Conservation (phyloP, 2,888 invertebrate genomes). For the Eilema caniola region DNA sequence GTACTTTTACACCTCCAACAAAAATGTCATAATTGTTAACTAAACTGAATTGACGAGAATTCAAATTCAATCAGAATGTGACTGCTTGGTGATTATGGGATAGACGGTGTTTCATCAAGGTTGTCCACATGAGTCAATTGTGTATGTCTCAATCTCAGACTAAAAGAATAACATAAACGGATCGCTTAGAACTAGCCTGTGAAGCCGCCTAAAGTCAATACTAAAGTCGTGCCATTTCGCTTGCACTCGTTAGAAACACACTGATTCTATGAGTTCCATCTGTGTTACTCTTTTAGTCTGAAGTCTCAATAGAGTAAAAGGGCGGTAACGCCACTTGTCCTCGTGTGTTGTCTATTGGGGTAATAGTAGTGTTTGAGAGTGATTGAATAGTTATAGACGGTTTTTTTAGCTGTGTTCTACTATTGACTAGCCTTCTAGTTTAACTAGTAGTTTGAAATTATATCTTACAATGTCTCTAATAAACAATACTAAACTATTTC, state of each 20-base stretch:
- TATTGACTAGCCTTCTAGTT: constrained; percentile 6
- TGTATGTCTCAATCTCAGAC: background rate
- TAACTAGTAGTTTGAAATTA: constrained; percentile 23
- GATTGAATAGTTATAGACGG: constrained; percentile 27
- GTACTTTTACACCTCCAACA: too few relatives aligned
- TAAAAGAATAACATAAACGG: too few relatives aligned
- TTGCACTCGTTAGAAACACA: too few relatives aligned
- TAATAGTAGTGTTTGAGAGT: constrained; percentile 25
- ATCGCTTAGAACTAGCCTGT: too few relatives aligned
- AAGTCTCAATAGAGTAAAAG: background rate
- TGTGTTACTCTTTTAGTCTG: too few relatives aligned
- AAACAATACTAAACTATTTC: constrained; percentile 2
- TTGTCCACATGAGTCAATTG: background rate
- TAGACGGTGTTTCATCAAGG: background rate
- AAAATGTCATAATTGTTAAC: background rate
- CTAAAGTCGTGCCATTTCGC: too few relatives aligned
- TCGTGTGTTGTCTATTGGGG: constrained; percentile 7
- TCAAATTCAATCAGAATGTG: constrained; percentile 1
- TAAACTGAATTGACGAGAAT: constrained; percentile 27
- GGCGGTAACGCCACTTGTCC: background rate
- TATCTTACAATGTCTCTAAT: background rate
- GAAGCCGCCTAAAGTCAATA: too few relatives aligned
- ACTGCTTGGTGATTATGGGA: background rate
- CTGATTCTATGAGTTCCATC: too few relatives aligned
- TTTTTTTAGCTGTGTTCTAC: constrained; percentile 9